Base-by-base conservation (phyloP, 2,797 vertebrate species). In the Trematomus bernacchii region DNA sequence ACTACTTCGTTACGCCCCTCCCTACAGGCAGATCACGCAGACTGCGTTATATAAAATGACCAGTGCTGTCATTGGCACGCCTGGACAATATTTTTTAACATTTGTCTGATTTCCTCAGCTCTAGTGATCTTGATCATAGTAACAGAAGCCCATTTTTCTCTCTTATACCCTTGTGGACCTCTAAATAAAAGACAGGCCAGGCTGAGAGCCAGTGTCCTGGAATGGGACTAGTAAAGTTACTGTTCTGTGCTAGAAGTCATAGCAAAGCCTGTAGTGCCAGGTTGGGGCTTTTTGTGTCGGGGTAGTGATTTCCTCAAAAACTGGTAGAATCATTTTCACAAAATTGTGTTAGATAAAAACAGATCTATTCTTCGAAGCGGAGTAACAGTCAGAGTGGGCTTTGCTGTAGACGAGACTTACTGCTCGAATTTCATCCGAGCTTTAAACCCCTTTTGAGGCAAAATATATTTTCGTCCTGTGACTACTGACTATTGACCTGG, bases 71-170 rank as follows among this genome's bases (percentile, higher is more conserved):
- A 46, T 55, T 70, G 60, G 58, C 80, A 80, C 10, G n/a, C 42
- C 66, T 65, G 73, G 65, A 78, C 43, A 60, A 55, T 83, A 43
- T 67, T 82, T 5, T 68, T 81, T 65, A 75, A 76, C 83, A 79
- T 87, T 82, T 75, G 74, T 81, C 80, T 88, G 75, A 77, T 86
- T 76, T 89, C 80, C 68, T 90, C 72, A 73, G 87, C 52, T 70
- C 73, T 55, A 77, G 64, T 71, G 46, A 43, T 58, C 59, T 44
- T 63, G 73, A 91, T 90, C 87, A 89, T 76, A 83, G 83, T 75
- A 89, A 83, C 84, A 92, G 84, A 87, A 86, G 60, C 58, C 63
- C 2, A 0, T 37, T 52, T 72, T 65, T 61, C 50, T 76, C 60
- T 67, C 48, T 59, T 53, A 53, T 67, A 69, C 19, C 40, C 64